Conservation (phyloP, 2,113 vertebrate genomes). For the Lepisosteus osseus region DNA sequence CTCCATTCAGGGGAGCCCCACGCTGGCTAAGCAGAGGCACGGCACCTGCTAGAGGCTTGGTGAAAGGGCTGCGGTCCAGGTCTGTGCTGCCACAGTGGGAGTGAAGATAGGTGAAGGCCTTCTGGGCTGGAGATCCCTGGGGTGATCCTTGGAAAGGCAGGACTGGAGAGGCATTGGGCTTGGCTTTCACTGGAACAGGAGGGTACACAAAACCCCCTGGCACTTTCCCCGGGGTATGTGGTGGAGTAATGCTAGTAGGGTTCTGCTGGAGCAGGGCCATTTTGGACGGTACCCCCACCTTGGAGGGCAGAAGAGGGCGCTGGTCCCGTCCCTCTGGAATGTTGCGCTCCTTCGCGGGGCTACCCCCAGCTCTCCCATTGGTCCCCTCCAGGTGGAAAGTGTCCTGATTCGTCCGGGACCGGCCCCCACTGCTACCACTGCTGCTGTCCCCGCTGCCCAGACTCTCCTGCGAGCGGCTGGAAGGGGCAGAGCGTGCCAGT, state of each 20-base stretch:
- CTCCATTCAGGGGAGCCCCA: background rate
- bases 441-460: constrained; percentile 55
- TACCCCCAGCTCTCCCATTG: background rate
- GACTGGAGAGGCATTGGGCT: constrained; percentile 26
- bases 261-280: constrained; percentile 38
- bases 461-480: constrained; percentile 67
- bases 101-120: constrained; percentile 47
- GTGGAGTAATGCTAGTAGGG: constrained; percentile 44
- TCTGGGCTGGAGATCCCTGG: constrained; percentile 40
- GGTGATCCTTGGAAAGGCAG: constrained; percentile 27
- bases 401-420: constrained; percentile 23
- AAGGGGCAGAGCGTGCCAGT: constrained; percentile 33
- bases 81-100: constrained; percentile 25
- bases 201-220: constrained; percentile 52
- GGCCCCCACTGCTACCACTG: constrained; percentile 38
- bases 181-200: constrained; percentile 42
- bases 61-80: constrained; percentile 19
- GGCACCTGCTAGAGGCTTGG: constrained; percentile 42
- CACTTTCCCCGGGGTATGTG: constrained; percentile 51
- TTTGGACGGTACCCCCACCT: background rate
- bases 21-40: constrained; percentile 25
- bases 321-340: constrained; percentile 83
- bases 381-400: constrained; percentile 4
- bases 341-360: constrained; percentile 75
- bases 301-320: constrained; percentile 31